Evolutionary conservation across 1,140 invertebrate species (phyloP).

Genomic region (Telenomus remus): DNA sequence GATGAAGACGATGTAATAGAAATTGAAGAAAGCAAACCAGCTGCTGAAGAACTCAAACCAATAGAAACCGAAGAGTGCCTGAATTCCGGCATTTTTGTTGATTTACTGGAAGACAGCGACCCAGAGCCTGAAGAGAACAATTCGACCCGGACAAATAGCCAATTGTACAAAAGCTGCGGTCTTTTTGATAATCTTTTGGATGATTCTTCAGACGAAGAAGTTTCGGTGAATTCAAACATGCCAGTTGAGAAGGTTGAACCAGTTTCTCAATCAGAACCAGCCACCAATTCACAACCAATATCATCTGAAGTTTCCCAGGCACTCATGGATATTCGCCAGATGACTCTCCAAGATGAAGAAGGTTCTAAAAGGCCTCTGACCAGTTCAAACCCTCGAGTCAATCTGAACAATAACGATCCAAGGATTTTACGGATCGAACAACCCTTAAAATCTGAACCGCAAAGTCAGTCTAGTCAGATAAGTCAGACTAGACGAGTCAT

Average conservation of each 20-base stretch:
- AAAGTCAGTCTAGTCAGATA: background rate
- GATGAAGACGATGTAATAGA: background rate
- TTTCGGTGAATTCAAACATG: background rate
- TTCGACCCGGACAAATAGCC: too few species aligned
- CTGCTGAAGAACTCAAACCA: too few species aligned
- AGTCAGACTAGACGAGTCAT: background rate
- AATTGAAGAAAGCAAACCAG: background rate
- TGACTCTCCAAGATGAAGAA: slow-evolving; percentile 8
- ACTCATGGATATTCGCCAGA: slow-evolving; percentile 18
- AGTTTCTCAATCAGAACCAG: background rate
- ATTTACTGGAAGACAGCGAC: too few species aligned
- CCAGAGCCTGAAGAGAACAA: too few species aligned
- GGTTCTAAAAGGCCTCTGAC: background rate
- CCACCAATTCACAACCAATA: slow-evolving; percentile 1
- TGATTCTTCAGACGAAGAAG: slow-evolving; percentile 19
- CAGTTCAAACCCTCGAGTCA: too few species aligned
- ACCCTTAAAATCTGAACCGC: background rate
- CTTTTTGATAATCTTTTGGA: slow-evolving; percentile 29
- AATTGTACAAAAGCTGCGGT: slow-evolving; percentile 3
- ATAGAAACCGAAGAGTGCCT: too few species aligned
- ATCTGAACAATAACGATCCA: too few species aligned
- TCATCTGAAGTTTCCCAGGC: slow-evolving; percentile 23
- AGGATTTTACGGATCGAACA: too few species aligned
- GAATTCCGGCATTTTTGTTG: too few species aligned
- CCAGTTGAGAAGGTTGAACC: too few species aligned